Conservation (phyloP, 2,797 vertebrate species). For the Benthosema pterotum region DNA sequence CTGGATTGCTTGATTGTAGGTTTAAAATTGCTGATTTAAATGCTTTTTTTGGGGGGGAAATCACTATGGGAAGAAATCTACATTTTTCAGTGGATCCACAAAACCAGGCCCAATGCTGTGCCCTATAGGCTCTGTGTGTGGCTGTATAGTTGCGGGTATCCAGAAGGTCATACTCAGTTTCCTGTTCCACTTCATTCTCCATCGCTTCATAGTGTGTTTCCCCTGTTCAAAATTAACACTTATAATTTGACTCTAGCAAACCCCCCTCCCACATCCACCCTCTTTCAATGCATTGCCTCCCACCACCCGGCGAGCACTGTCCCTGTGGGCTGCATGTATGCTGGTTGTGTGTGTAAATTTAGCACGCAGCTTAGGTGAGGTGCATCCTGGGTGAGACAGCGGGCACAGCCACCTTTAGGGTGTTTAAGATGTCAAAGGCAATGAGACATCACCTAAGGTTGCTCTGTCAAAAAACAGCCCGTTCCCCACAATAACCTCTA, state of each 20-base stretch:
- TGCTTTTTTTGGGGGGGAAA: too few relatives aligned
- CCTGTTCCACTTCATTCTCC: too few relatives aligned
- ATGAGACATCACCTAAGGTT: slow-evolving; percentile 76
- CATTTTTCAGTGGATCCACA: too few relatives aligned
- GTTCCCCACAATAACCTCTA: slow-evolving; percentile 65
- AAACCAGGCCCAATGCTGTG: too few relatives aligned
- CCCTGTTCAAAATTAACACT: too few relatives aligned
- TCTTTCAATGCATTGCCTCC: background rate
- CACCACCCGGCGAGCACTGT: slow-evolving; percentile 36
- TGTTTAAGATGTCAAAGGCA: slow-evolving; percentile 77
- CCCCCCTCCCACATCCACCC: slow-evolving; percentile 14
- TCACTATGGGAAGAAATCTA: too few relatives aligned
- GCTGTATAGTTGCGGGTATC: too few relatives aligned
- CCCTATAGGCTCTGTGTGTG: too few relatives aligned
- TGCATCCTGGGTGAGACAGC: slow-evolving; percentile 77
- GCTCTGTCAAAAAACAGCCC: slow-evolving; percentile 79
- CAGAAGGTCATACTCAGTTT: too few relatives aligned
- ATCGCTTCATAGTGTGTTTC: too few relatives aligned
- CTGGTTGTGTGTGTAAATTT: slow-evolving; percentile 75
- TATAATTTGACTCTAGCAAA: slow-evolving; percentile 32
- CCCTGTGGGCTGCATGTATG: slow-evolving; percentile 75
- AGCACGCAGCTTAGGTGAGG: slow-evolving; percentile 76
- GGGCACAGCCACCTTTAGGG: slow-evolving; percentile 78
- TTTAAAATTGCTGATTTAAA: too few relatives aligned
- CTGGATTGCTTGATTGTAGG: too few relatives aligned